Base-by-base conservation (phyloP, 53 echinoderm and acorn worm genomes). In the Mesocentrotus franciscanus region DNA sequence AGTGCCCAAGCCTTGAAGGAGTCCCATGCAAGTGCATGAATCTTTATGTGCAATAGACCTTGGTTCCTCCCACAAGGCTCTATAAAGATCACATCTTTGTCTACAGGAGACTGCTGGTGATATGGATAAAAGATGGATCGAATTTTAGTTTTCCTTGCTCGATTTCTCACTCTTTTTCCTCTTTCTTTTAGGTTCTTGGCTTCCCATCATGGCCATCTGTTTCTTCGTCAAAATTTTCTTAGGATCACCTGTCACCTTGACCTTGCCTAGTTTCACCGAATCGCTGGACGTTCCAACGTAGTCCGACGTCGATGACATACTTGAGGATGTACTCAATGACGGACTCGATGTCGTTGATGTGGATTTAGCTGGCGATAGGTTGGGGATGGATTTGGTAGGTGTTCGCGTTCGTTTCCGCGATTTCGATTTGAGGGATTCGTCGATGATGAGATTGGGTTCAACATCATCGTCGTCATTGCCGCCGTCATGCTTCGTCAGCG, bases 171-270 rank as follows among this genome's bases (percentile, higher is more conserved):
- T 68, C 85, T 85, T 85, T 72, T 94, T 94, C 32, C 87, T 34
- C 56, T 94, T 94, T 85, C 66, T 85, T 57, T 93, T 93, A 0
- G 94, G 62, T 58, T 93, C 94, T 35, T 26, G 30, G 9, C 30
- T 57, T 14, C 34, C 95, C 95, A 94, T 61, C 85, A 72, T 64
- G 26, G 87, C 79, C n/a, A 93, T n/a, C 4, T 79, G 85, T 94
- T 94, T 94, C 95, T 94, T 94, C 27, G 71, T 94, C 95, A 68
- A 85, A 39, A 94, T 9, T 49, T 85, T 94, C 55, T 94, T 94
- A 17, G 94, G 94, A 30, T 79, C 83, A 26, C 76, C 92, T 1
- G 79, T 56, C 13, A 85, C 55, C 84, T 87, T 85, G 26, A 85
- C 95, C 62, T 94, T 94, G n/a, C 42, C 95, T 0, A 70, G 56